Evolutionary conservation across 2,888 invertebrate species (phyloP).

Genomic region (Drosophila mayaguana): DNA sequence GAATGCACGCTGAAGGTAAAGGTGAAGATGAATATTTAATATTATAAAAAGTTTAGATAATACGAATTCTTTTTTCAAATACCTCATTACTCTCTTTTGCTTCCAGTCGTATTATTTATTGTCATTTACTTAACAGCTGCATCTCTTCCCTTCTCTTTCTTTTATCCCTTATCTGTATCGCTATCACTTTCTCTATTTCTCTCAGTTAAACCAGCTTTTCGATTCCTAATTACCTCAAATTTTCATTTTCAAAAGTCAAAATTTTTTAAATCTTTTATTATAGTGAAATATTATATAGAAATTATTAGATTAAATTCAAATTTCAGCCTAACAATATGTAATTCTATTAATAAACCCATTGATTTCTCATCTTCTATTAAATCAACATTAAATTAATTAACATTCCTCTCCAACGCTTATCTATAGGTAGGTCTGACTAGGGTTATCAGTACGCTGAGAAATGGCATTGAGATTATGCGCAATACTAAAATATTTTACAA

Average conservation of each 20-base stretch:
- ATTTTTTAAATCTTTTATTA: no score
- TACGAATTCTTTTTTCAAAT: background rate
- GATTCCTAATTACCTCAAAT: background rate
- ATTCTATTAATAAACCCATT: no score
- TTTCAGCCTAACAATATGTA: no score
- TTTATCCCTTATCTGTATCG: background rate
- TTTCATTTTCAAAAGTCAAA: no score
- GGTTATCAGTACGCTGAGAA: constrained; percentile 32
- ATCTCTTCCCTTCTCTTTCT: background rate
- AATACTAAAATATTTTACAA: background rate
- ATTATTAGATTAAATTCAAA: no score
- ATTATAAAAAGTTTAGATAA: background rate
- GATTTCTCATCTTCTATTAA: background rate
- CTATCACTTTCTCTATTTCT: background rate
- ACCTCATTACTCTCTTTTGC: background rate
- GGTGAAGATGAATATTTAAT: background rate
- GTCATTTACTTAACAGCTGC: background rate
- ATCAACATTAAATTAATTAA: background rate
- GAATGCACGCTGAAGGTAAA: background rate
- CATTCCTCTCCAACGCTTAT: constrained; percentile 4
- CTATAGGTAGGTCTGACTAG: constrained; percentile 6
- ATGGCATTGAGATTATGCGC: constrained; percentile 1
- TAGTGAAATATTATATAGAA: no score
- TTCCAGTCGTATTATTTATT: background rate
- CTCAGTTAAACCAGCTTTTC: background rate